phyloP scores from a whole-genome alignment of 2,797 vertebrate species.

The Mergus octosetaceus region DNA sequence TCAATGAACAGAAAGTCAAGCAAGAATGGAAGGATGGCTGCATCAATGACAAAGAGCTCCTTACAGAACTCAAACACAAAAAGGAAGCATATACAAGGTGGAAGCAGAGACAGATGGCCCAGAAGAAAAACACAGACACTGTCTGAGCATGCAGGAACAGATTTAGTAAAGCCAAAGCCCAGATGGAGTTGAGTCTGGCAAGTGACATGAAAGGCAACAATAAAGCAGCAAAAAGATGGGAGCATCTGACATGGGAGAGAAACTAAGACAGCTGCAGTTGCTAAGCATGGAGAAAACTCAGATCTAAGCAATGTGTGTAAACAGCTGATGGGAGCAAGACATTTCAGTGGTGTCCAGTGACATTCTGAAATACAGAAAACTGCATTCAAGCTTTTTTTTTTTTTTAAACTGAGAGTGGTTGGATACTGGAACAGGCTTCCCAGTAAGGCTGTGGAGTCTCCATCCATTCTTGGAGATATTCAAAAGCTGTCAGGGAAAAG shows the following conservation, averaged over 20 bases:
- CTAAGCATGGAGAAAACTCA: neutral
- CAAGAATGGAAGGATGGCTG: neutral
- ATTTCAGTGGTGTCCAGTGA: neutral
- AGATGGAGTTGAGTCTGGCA: neutral
- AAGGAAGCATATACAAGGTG: neutral
- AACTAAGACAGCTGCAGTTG: rapidly evolving
- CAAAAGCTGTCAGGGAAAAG: neutral
- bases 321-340: neutral
- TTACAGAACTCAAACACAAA: neutral
- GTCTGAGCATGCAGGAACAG: neutral
- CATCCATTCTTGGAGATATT: neutral
- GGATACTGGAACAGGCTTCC: neutral
- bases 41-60: neutral
- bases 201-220: neutral
- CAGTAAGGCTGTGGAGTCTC: neutral
- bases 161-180: neutral
- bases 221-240: too few relatives aligned
- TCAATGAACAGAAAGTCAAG: neutral
- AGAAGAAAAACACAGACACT: neutral
- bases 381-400: neutral
- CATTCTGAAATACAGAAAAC: neutral
- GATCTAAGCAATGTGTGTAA: neutral
- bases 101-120: neutral
- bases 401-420: neutral
- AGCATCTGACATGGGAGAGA: too few relatives aligned